Percentiles rank a stretch among this genome's conserved stretches.
Conservation (phyloP, 92 coral and sea anemone genomes). For the Porites cylindrica region DNA sequence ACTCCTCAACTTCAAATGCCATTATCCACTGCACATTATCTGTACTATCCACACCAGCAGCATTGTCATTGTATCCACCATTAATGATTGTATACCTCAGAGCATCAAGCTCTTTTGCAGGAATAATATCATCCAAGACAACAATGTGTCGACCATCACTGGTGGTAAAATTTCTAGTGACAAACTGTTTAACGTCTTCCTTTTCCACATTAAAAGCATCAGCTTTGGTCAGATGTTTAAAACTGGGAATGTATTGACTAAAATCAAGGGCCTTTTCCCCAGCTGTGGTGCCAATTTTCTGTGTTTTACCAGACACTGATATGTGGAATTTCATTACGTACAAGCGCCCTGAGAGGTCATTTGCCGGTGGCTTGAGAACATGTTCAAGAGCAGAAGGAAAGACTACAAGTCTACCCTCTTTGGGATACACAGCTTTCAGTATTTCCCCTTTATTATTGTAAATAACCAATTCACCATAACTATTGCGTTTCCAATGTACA, state of each 20-base stretch:
- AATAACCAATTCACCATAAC: slow-evolving; percentile 78
- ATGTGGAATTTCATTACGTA: slow-evolving; percentile 59
- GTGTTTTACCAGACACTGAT: slow-evolving; percentile 11
- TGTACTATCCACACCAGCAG: slow-evolving; percentile 65
- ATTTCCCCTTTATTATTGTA: slow-evolving; percentile 75
- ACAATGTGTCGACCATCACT: slow-evolving; percentile 62
- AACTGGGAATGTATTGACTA: neutral
- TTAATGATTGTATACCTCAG: slow-evolving; percentile 47
- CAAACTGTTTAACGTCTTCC: slow-evolving; percentile 37
- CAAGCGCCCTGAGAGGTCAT: slow-evolving; percentile 52
- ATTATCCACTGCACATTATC: slow-evolving; percentile 91
- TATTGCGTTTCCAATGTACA: slow-evolving; percentile 71
- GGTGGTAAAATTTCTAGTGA: slow-evolving; percentile 72
- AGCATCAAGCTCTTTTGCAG: slow-evolving; percentile 50
- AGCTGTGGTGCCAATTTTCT: neutral
- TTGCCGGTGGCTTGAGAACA: slow-evolving; percentile 78
- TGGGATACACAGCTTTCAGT: slow-evolving; percentile 71
- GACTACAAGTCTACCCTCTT: slow-evolving; percentile 70
- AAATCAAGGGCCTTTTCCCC: neutral
- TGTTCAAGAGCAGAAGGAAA: slow-evolving; percentile 61
- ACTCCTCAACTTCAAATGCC: slow-evolving; percentile 71
- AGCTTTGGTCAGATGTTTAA: slow-evolving; percentile 20
- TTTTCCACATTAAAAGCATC: neutral
- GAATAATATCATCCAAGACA: slow-evolving; percentile 74
- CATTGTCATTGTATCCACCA: slow-evolving; percentile 69